A percentile compares a stretch with the other conserved stretches of the same genome.
These are phyloP conservation scores for Nothobranchius kuhntae DNA, from an alignment of 2,113 vertebrate species.

Conservation along the genomic window DNA sequence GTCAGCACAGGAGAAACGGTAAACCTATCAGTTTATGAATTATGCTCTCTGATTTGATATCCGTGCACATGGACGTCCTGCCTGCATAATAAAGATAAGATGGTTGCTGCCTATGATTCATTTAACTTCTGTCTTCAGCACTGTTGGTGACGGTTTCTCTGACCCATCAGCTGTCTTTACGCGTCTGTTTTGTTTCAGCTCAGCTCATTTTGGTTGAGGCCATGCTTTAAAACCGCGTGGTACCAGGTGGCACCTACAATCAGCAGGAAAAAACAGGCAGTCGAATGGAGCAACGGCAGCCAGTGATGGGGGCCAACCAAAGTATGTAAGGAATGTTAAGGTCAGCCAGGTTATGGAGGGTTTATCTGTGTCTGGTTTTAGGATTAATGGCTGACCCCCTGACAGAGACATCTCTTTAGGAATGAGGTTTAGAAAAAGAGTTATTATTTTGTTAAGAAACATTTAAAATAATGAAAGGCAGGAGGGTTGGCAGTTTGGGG, in stretches of 20 bases:
- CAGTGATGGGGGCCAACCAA: neutral
- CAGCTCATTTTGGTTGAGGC: neutral
- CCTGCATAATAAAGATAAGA: too few relatives aligned
- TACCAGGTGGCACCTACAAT: neutral
- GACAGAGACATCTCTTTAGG: neutral
- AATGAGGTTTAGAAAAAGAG: neutral
- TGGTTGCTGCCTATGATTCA: too few relatives aligned
- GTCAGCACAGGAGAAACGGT: neutral
- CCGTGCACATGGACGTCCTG: too few relatives aligned
- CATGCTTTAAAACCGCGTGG: neutral
- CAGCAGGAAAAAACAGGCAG: neutral
- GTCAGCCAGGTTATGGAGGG: neutral
- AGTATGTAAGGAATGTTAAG: conserved; percentile 13
- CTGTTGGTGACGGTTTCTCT: neutral
- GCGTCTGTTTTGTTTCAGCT: neutral
- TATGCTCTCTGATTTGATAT: neutral
- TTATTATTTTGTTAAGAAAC: neutral
- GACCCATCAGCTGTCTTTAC: neutral
- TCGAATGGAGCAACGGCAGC: neutral
- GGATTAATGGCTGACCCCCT: neutral
- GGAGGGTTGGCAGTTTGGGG: neutral
- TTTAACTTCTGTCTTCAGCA: neutral
- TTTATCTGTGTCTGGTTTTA: conserved; percentile 4
- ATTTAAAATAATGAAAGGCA: neutral
- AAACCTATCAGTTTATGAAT: neutral